These are phyloP conservation scores for Argyrosomus japonicus DNA, from an alignment of 2,113 vertebrate species.

Conservation along the genomic window DNA sequence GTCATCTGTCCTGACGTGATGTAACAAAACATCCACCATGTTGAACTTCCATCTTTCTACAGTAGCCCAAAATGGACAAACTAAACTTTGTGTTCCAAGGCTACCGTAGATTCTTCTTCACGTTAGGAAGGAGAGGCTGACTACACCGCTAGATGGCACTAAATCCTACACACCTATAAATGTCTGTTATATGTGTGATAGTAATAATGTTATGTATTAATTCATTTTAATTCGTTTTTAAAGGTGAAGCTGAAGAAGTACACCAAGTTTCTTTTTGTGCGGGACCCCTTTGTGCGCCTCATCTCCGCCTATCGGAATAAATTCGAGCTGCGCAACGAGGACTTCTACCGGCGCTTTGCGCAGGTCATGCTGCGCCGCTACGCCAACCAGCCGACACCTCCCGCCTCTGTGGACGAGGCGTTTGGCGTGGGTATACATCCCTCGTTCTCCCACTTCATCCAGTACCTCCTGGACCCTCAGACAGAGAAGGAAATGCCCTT, in stretches of 20 bases:
- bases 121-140: no score
- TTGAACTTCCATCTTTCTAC: no score
- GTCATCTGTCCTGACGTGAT: no score
- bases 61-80: no score
- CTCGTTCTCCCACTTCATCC: slow-evolving; percentile 93
- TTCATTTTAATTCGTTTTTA: slow-evolving; percentile 61
- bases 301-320: slow-evolving; percentile 98
- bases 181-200: background rate
- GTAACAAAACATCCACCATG: no score
- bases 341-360: slow-evolving; percentile 93
- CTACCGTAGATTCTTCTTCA: no score
- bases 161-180: no score
- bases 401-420: slow-evolving; percentile 89
- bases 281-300: slow-evolving; percentile 96
- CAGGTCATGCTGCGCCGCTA: slow-evolving; percentile 91
- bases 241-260: slow-evolving; percentile 96
- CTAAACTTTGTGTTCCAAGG: no score
- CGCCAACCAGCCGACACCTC: slow-evolving; percentile 88
- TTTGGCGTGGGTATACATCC: slow-evolving; percentile 88
- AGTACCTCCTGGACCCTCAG: slow-evolving; percentile 94
- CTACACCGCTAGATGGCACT: no score
- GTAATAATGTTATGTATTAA: background rate
- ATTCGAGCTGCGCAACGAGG: slow-evolving; percentile 92
- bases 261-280: slow-evolving; percentile 97
- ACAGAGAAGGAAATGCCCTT: slow-evolving; percentile 93